Percentiles rank a stretch among this genome's conserved stretches.
Conservation (phyloP, 2,888 invertebrate species). For the Agrochola macilenta region DNA sequence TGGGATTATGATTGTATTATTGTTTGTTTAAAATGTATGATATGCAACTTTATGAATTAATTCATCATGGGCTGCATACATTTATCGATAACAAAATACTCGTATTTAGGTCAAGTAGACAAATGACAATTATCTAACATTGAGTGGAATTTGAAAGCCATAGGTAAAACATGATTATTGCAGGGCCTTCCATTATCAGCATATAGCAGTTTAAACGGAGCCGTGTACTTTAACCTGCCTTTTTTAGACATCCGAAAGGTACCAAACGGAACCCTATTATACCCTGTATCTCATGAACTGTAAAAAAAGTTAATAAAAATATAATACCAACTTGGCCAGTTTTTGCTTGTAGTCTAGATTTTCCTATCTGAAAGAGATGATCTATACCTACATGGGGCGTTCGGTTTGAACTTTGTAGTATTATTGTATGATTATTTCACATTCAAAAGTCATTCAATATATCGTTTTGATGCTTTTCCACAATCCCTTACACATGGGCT, state of each 20-base stretch:
- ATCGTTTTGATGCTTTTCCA: not conserved
- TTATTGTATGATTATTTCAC: not conserved
- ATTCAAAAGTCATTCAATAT: not conserved
- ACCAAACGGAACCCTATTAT: no score
- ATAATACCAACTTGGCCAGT: no score
- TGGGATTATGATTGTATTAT: not conserved
- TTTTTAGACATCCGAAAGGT: no score
- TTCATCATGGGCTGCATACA: not conserved
- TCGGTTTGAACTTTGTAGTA: not conserved
- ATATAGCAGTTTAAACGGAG: not conserved
- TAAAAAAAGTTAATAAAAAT: no score
- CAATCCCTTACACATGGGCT: not conserved
- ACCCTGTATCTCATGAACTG: no score
- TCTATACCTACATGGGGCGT: not conserved
- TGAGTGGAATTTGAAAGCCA: not conserved
- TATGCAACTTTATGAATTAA: not conserved
- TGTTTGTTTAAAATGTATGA: constrained; percentile 2
- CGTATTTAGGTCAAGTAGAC: constrained; percentile 7
- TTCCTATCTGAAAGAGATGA: not conserved
- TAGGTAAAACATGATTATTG: not conserved
- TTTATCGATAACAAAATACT: not conserved
- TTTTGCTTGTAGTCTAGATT: not conserved
- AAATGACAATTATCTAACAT: not conserved
- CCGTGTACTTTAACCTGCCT: not conserved
- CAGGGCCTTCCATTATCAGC: not conserved